Evolutionary conservation across 2,888 invertebrate genomes (phyloP).

Genomic region (Scaptomyza tumidula): DNA sequence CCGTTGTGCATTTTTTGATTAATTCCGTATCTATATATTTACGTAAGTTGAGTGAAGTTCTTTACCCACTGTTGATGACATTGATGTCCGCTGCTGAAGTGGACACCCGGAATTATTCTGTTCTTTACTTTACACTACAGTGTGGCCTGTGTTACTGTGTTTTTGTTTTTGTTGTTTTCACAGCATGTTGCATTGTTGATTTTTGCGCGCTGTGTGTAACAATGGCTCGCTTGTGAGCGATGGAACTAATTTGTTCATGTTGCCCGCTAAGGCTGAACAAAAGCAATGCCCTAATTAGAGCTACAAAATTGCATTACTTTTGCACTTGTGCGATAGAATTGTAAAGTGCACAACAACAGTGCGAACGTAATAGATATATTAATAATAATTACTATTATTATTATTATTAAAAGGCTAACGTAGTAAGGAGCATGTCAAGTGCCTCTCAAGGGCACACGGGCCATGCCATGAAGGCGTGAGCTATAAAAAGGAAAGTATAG

Average conservation of each 20-base stretch:
- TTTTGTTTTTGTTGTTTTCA: not conserved
- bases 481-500: not conserved
- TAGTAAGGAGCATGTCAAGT: slow-evolving; percentile 22
- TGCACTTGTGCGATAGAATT: slow-evolving; percentile 68
- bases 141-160: slow-evolving; percentile 4
- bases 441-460: slow-evolving; percentile 4
- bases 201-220: slow-evolving; percentile 39
- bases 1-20: slow-evolving; percentile 65
- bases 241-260: slow-evolving; percentile 58
- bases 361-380: slow-evolving; percentile 4
- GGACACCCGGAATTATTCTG: slow-evolving; percentile 8
- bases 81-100: slow-evolving; percentile 37
- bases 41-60: slow-evolving; percentile 56
- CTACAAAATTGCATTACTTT: slow-evolving; percentile 67
- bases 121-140: slow-evolving; percentile 65
- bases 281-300: slow-evolving; percentile 55
- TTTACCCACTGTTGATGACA: slow-evolving; percentile 41
- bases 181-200: slow-evolving; percentile 53
- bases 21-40: slow-evolving; percentile 71
- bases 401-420: slow-evolving; percentile 14
- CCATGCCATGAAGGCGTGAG: slow-evolving; percentile 44
- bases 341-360: slow-evolving; percentile 44
- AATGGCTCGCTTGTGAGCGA: slow-evolving; percentile 31
- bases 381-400: slow-evolving; percentile 27
- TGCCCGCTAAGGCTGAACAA: slow-evolving; percentile 7